phyloP scores from a whole-genome alignment of 2,797 vertebrate species.

The Semaprochilodus insignis region DNA sequence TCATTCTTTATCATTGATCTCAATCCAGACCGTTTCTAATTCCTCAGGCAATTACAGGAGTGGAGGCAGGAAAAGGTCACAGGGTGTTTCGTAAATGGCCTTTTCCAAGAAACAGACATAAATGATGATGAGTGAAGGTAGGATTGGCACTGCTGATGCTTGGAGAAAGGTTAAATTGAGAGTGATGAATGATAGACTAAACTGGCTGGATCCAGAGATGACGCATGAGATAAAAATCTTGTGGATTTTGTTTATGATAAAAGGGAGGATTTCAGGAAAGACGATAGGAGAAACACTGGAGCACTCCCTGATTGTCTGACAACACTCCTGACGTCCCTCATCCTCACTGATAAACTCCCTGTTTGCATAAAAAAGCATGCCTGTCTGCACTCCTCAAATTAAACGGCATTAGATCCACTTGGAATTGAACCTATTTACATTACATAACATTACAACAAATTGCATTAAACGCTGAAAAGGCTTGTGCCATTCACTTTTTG shows the following conservation, averaged over 20 bases:
- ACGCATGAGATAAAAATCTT: constrained; percentile 9
- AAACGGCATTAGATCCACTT: not conserved
- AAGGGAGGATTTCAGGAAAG: not conserved
- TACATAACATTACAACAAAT: too few relatives aligned
- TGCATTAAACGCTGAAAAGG: too few relatives aligned
- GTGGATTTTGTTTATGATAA: constrained; percentile 20
- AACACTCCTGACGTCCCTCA: not conserved
- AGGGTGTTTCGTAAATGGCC: constrained; percentile 25
- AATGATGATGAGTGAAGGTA: constrained; percentile 40
- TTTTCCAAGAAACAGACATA: constrained; percentile 46
- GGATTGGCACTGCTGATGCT: not conserved
- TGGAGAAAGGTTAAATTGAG: constrained; percentile 35
- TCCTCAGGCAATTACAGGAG: constrained; percentile 18
- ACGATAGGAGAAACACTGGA: not conserved
- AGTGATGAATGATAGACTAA: constrained; percentile 40
- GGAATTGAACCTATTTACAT: too few relatives aligned
- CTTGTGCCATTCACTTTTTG: too few relatives aligned
- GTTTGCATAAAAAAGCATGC: not conserved
- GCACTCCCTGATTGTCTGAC: not conserved
- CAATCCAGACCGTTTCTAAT: constrained; percentile 14
- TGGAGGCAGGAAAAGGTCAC: constrained; percentile 3
- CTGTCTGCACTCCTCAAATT: not conserved
- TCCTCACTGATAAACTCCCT: not conserved
- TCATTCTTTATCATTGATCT: constrained; percentile 6
- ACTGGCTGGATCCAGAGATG: constrained; percentile 15